A percentile compares a stretch with the other conserved stretches of the same genome.
These are phyloP conservation scores for Lontra canadensis DNA, from an alignment of 2,113 vertebrate species.

Conservation along the genomic window DNA sequence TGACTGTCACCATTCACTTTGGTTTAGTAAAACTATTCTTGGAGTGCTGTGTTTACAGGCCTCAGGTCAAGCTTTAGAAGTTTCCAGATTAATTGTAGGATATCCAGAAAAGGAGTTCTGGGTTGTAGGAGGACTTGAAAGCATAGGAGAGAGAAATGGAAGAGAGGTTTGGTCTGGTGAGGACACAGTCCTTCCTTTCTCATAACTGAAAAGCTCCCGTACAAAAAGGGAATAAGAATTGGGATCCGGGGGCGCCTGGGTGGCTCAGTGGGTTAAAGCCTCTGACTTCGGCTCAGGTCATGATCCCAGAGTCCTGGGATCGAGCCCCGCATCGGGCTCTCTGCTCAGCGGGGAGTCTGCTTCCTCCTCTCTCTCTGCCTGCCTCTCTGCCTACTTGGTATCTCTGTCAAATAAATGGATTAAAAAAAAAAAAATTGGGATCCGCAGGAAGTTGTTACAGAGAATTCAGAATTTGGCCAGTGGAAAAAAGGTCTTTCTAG, in stretches of 20 bases:
- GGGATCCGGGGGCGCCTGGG: too few species aligned
- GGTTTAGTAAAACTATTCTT: not conserved
- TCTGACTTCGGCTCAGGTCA: too few species aligned
- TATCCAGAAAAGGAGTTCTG: not conserved
- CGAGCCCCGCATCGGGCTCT: too few species aligned
- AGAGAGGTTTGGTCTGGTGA: constrained; percentile 16
- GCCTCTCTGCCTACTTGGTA: too few species aligned
- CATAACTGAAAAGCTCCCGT: not conserved
- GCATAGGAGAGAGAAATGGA: not conserved
- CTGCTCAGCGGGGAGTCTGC: too few species aligned
- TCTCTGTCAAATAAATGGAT: too few species aligned
- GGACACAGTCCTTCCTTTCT: not conserved
- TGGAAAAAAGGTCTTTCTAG: not conserved
- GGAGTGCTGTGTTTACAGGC: not conserved
- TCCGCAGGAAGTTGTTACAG: not conserved
- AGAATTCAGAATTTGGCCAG: not conserved
- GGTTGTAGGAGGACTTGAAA: constrained; percentile 4
- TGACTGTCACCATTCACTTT: not conserved
- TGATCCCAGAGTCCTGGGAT: too few species aligned
- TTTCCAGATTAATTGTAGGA: not conserved
- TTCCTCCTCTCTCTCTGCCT: too few species aligned
- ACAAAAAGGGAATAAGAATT: not conserved
- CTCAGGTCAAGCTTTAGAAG: not conserved
- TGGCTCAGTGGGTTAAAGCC: too few species aligned
- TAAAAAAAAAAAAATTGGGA: too few species aligned